These are phyloP conservation scores for Polyergus mexicanus DNA, from an alignment of 1,140 invertebrate species.

Conservation along the genomic window DNA sequence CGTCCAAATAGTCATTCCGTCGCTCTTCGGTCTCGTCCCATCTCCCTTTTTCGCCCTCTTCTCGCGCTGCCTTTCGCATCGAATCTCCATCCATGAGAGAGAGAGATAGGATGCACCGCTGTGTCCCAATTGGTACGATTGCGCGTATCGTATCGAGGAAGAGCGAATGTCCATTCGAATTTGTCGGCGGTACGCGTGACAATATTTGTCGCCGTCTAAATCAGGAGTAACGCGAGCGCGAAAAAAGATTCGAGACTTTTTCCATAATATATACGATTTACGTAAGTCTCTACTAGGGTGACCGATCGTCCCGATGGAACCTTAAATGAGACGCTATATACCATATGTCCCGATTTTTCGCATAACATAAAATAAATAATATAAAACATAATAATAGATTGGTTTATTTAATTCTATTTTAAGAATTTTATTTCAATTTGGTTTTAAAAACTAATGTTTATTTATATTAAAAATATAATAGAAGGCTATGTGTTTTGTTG, in stretches of 20 bases:
- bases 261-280: background rate
- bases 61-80: background rate
- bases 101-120: constrained; percentile 24
- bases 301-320: too few species aligned
- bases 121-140: constrained; percentile 31
- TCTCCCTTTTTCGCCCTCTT: background rate
- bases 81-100: constrained; percentile 12
- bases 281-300: background rate
- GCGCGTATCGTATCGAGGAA: background rate
- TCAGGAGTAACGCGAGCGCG: constrained; percentile 26
- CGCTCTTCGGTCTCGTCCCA: background rate
- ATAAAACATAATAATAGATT: too few species aligned
- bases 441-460: too few species aligned
- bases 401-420: too few species aligned
- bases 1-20: constrained; percentile 32
- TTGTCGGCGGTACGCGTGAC: background rate
- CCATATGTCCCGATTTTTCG: too few species aligned
- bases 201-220: constrained; percentile 21
- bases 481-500: too few species aligned
- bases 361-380: too few species aligned
- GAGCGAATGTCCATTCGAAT: constrained; percentile 14
- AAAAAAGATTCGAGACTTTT: background rate
- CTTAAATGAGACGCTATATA: too few species aligned
- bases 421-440: too few species aligned
- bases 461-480: too few species aligned